Evolutionary conservation across 2,888 invertebrate species (phyloP).

Genomic region (Heliconius hortense): DNA sequence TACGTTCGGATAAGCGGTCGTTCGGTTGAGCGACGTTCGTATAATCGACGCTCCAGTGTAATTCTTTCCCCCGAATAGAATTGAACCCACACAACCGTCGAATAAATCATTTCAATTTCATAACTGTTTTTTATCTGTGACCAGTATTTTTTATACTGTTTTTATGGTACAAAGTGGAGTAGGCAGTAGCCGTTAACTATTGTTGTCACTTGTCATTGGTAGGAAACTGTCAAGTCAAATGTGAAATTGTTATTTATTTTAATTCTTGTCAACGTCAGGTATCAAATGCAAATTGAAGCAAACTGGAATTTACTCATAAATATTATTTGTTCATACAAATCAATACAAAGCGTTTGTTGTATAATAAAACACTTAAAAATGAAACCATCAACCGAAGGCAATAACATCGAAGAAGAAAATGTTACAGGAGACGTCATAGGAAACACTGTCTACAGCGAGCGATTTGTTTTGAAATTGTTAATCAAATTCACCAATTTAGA

Average conservation of each 20-base stretch:
- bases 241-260: not conserved
- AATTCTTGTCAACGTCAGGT: not conserved
- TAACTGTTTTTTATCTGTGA: too few relatives aligned
- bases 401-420: slow-evolving; percentile 35
- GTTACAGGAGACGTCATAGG: slow-evolving; percentile 90
- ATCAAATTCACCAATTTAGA: slow-evolving; percentile 82
- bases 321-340: not conserved
- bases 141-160: not conserved
- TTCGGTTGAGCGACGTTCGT: too few relatives aligned
- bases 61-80: too few relatives aligned
- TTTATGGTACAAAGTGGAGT: not conserved
- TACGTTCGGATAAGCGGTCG: too few relatives aligned
- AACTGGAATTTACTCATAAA: not conserved
- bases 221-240: not conserved
- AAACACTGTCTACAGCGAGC: slow-evolving; percentile 89
- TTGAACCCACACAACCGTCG: too few relatives aligned
- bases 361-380: slow-evolving; percentile 33
- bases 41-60: too few relatives aligned
- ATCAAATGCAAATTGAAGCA: not conserved
- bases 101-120: too few relatives aligned
- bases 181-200: not conserved
- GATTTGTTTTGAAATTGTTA: slow-evolving; percentile 86
- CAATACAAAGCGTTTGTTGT: not conserved
- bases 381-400: slow-evolving; percentile 55
- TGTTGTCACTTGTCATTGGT: not conserved